Evolutionary conservation across 2,797 vertebrate species (phyloP).

Genomic region (Spinus olivaceus): DNA sequence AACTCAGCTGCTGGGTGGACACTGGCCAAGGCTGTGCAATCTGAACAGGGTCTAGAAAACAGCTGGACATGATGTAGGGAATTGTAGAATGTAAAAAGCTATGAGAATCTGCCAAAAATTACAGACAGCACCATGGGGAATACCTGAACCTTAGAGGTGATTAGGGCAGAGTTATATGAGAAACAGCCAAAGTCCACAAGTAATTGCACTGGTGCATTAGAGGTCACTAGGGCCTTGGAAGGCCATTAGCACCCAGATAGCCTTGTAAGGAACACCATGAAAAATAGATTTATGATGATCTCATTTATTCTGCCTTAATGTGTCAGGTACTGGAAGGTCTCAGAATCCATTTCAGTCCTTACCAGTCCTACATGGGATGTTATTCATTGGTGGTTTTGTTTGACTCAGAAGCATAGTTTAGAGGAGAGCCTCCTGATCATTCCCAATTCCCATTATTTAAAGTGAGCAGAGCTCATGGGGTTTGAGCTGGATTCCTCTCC

Average conservation of each 20-base stretch:
- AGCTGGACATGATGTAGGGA: neutral
- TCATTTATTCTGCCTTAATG: neutral
- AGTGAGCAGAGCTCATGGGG: neutral
- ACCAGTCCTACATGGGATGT: neutral
- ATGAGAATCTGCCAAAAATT: neutral
- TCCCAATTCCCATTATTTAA: neutral
- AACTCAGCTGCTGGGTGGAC: neutral
- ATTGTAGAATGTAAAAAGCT: rapidly evolving
- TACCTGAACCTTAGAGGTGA: neutral
- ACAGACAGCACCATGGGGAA: neutral
- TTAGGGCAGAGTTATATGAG: neutral
- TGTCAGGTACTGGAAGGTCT: neutral
- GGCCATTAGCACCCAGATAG: neutral
- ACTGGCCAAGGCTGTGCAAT: neutral
- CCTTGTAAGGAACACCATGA: neutral
- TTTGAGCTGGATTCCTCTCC: neutral
- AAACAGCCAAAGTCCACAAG: neutral
- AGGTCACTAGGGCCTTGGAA: neutral
- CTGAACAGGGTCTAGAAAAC: neutral
- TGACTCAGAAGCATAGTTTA: neutral
- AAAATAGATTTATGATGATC: neutral
- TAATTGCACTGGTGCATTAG: neutral
- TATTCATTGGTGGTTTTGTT: neutral
- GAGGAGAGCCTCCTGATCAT: neutral
- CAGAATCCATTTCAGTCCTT: rapidly evolving